phyloP scores from a whole-genome alignment of 2,113 vertebrate genomes.

The Pluvianellus socialis region DNA sequence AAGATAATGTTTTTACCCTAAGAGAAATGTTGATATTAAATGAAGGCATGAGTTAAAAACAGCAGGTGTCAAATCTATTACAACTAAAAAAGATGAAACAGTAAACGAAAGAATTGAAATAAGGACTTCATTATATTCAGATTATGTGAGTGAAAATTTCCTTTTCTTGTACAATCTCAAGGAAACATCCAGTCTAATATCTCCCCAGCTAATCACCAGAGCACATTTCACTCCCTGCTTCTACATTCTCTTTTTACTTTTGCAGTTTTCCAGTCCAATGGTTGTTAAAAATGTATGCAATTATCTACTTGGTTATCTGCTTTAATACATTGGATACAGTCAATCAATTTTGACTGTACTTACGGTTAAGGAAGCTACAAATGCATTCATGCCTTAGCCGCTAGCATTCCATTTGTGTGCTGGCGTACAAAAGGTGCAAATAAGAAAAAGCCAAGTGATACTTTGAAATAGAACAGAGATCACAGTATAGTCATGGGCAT shows the following conservation, averaged over 20 bases:
- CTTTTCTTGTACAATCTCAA: background rate
- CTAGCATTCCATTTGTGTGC: background rate
- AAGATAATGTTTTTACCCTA: slow-evolving; percentile 2
- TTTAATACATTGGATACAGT: background rate
- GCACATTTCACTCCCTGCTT: background rate
- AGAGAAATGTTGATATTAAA: slow-evolving; percentile 20
- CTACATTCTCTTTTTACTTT: background rate
- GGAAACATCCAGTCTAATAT: background rate
- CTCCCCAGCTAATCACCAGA: background rate
- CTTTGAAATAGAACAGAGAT: background rate
- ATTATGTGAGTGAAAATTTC: slow-evolving; percentile 6
- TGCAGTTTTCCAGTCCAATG: background rate
- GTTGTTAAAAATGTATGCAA: background rate
- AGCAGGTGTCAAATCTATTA: slow-evolving; percentile 47
- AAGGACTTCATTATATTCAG: slow-evolving; percentile 9
- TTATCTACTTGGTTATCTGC: background rate
- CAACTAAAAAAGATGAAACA: slow-evolving; percentile 4
- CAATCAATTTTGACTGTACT: background rate
- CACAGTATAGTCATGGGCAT: background rate
- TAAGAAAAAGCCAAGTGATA: background rate
- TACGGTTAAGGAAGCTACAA: background rate
- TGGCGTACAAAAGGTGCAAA: background rate
- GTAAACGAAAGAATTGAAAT: slow-evolving; percentile 32
- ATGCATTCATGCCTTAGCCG: background rate
- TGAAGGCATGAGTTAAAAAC: slow-evolving; percentile 17